A percentile compares a stretch with the other conserved stretches of the same genome.
These are phyloP conservation scores for Pontoporia blainvillei DNA, from an alignment of 2,113 vertebrate species.

Conservation along the genomic window DNA sequence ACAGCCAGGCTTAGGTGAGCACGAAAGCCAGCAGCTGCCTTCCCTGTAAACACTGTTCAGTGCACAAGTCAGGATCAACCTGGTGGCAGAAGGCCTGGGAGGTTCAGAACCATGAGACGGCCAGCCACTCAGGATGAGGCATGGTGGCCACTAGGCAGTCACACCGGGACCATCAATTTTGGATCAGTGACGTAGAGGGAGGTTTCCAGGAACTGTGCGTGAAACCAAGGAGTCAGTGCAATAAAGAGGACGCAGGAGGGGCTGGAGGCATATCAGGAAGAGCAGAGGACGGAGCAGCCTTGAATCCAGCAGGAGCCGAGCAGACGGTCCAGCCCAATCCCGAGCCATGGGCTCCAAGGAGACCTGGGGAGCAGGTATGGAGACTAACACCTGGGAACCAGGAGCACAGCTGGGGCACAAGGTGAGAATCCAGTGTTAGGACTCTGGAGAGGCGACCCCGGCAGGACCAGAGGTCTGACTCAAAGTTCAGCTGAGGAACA, in stretches of 20 bases:
- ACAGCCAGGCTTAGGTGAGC: background rate
- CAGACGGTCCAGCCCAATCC: no score
- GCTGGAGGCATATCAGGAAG: no score
- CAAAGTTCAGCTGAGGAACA: background rate
- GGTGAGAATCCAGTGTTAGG: no score
- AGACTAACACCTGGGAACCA: background rate
- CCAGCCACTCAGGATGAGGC: background rate
- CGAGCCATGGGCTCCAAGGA: background rate
- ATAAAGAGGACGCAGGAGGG: rapidly evolving
- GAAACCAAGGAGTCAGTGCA: background rate
- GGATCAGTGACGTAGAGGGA: background rate
- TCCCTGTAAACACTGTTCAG: background rate
- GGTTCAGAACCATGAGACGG: rapidly evolving
- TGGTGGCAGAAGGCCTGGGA: rapidly evolving
- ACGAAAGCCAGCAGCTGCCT: background rate
- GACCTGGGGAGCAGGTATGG: background rate
- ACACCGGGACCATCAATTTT: rapidly evolving
- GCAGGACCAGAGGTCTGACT: background rate
- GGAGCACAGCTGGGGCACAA: background rate
- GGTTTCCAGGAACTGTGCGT: background rate
- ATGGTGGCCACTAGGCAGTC: no score
- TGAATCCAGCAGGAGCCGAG: background rate
- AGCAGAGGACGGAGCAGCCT: background rate
- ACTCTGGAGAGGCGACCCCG: background rate
- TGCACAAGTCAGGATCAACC: rapidly evolving